Percentiles rank a stretch among this genome's conserved stretches.
These are phyloP conservation scores for Notoglanidium macrostoma DNA, from an alignment of 2,797 vertebrate species.

Conservation along the genomic window DNA sequence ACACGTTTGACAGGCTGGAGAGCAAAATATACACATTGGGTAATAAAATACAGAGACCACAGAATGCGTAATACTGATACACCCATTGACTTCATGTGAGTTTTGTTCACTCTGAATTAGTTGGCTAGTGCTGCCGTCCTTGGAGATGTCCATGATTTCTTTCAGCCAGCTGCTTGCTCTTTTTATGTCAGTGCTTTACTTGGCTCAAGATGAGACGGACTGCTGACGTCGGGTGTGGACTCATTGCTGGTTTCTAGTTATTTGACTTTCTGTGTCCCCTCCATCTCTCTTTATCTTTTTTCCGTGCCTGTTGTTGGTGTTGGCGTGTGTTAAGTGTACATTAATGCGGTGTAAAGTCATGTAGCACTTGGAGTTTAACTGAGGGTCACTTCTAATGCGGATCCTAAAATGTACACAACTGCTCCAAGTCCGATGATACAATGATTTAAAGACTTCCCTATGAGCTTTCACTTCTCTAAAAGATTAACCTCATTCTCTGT, in stretches of 20 bases:
- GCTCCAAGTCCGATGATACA: constrained; percentile 39
- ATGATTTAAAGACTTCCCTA: not conserved
- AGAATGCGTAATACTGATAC: not conserved
- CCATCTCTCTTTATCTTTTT: not conserved
- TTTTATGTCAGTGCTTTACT: not conserved
- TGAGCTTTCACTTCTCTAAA: not conserved
- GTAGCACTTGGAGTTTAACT: not conserved
- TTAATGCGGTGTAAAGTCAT: not conserved
- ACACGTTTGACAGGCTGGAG: not conserved
- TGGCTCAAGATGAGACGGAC: not conserved
- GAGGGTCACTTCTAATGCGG: not conserved
- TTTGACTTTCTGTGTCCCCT: too few species aligned
- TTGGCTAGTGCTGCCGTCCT: not conserved
- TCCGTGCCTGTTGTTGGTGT: not conserved
- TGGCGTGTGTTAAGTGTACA: not conserved
- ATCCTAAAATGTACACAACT: not conserved
- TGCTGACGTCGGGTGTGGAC: not conserved
- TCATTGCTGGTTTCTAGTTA: not conserved
- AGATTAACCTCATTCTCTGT: not conserved
- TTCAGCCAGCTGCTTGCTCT: not conserved
- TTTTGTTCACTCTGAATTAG: not conserved
- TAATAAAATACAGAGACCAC: not conserved
- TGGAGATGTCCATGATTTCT: not conserved
- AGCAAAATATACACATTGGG: not conserved
- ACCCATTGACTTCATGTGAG: not conserved